These are phyloP conservation scores for Halcyon chelicuti DNA, from an alignment of 2,797 vertebrate species.

Conservation along the genomic window DNA sequence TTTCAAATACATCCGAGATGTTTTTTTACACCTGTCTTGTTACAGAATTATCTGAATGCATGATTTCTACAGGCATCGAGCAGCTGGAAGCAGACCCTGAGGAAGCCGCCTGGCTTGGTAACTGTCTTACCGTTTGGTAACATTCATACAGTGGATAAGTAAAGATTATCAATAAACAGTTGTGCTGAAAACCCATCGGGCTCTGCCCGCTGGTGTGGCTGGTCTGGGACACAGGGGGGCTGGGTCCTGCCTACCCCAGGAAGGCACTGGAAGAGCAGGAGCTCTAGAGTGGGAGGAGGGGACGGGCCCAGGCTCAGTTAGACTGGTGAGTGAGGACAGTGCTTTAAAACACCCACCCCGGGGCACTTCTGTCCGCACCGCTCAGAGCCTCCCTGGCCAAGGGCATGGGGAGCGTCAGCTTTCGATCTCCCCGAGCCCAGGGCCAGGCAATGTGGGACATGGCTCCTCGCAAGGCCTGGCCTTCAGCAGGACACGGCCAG, in stretches of 20 bases:
- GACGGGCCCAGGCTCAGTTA: rapidly evolving
- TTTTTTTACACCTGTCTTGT: constrained; percentile 54
- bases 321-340: rapidly evolving
- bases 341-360: background rate
- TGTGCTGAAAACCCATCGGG: constrained; percentile 59
- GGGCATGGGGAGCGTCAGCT: background rate
- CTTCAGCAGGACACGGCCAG: rapidly evolving
- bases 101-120: background rate
- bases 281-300: background rate
- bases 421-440: background rate
- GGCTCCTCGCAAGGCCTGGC: rapidly evolving
- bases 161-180: constrained; percentile 76
- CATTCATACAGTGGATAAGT: constrained; percentile 61
- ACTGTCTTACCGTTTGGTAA: constrained; percentile 14
- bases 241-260: background rate
- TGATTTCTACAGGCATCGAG: constrained; percentile 49
- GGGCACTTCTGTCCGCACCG: background rate
- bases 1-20: constrained; percentile 16
- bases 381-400: background rate
- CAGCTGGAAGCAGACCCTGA: background rate
- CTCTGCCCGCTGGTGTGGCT: background rate
- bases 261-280: background rate
- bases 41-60: constrained; percentile 53
- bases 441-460: background rate
- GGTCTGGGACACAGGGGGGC: rapidly evolving